These are phyloP conservation scores for Stegastes partitus DNA, from an alignment of 2,113 vertebrate species.

Conservation along the genomic window DNA sequence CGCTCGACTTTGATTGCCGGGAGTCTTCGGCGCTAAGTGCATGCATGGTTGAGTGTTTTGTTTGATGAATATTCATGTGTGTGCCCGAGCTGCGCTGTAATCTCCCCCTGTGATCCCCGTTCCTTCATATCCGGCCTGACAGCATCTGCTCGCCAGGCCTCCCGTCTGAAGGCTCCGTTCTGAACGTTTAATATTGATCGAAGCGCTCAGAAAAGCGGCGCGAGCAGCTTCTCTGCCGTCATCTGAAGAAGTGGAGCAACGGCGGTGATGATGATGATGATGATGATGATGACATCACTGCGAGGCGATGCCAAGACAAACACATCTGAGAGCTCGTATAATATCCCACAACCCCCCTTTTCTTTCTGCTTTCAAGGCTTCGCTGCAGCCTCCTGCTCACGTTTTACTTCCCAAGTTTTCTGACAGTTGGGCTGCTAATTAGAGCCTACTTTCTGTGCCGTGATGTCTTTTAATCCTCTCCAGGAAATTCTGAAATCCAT, in stretches of 20 bases:
- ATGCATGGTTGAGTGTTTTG: neutral
- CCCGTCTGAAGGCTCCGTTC: neutral
- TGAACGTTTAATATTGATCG: neutral
- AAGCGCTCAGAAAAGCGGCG: neutral
- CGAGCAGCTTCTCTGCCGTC: constrained; percentile 6
- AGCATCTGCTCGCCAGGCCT: constrained; percentile 51
- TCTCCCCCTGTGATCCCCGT: neutral
- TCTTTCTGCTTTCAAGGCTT: constrained; percentile 50
- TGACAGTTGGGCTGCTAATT: constrained; percentile 23
- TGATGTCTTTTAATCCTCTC: constrained; percentile 18
- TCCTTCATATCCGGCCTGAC: constrained; percentile 14
- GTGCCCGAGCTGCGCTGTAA: neutral
- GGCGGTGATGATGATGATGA: constrained; percentile 20
- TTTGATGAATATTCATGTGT: constrained; percentile 28
- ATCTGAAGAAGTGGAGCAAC: constrained; percentile 57
- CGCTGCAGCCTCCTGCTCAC: constrained; percentile 34
- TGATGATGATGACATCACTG: constrained; percentile 66
- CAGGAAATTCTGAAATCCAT: constrained; percentile 7
- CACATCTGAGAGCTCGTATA: constrained; percentile 64
- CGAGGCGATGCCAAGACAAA: constrained; percentile 69
- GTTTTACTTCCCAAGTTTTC: constrained; percentile 15
- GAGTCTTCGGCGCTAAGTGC: no score
- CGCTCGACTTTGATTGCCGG: neutral
- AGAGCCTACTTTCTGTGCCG: constrained; percentile 19
- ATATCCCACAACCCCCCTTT: constrained; percentile 42